Conservation (phyloP, 2,113 vertebrate species). For the Thamnophis sirtalis region DNA sequence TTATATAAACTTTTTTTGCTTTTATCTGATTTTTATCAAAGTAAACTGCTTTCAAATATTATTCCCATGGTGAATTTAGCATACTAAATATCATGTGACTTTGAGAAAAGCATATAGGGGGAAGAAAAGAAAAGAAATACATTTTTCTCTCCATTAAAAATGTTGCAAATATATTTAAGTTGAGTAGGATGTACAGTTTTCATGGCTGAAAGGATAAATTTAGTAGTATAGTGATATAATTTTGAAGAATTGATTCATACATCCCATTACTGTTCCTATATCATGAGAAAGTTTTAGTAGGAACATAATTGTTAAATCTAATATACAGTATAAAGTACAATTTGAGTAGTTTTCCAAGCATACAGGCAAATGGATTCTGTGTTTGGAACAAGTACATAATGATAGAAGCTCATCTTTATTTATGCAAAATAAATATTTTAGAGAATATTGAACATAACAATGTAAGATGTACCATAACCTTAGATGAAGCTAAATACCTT, state of each 20-base stretch:
- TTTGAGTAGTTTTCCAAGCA: background rate
- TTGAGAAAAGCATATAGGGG: background rate
- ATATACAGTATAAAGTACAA: background rate
- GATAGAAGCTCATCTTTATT: background rate
- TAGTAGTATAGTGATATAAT: background rate
- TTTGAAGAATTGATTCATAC: background rate
- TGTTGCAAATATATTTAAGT: background rate
- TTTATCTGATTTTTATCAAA: background rate
- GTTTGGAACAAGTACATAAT: background rate
- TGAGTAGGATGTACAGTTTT: background rate
- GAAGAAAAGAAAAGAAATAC: background rate
- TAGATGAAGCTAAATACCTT: background rate
- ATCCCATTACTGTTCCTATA: background rate
- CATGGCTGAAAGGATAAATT: background rate
- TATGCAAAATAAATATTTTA: background rate
- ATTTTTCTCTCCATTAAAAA: background rate
- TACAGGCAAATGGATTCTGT: background rate
- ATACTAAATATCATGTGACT: background rate
- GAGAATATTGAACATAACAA: background rate
- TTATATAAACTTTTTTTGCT: background rate
- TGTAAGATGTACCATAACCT: background rate
- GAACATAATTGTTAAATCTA: background rate
- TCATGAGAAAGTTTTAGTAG: background rate
- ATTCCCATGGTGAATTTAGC: background rate
- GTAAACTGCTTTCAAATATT: background rate